Percentiles rank a stretch among this genome's conserved stretches.
Conservation (phyloP, 2,797 vertebrate genomes). For the Anabacerthia variegaticeps region DNA sequence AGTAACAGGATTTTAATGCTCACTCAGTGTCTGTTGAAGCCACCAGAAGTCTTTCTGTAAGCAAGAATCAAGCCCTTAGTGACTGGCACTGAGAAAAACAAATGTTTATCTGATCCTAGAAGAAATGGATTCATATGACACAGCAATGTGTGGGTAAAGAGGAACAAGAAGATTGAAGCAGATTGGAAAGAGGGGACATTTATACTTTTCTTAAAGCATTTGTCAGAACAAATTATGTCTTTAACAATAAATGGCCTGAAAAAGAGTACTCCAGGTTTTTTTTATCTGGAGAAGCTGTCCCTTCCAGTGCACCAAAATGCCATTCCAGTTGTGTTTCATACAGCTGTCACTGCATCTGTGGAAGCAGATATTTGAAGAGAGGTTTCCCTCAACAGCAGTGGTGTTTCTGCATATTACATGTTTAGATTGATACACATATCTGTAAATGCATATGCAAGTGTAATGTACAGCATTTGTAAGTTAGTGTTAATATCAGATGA, state of each 20-base stretch:
- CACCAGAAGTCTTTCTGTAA: background rate
- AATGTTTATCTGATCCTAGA: constrained; percentile 6
- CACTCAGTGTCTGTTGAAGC: background rate
- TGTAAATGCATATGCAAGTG: background rate
- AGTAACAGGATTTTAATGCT: background rate
- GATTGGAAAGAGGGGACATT: constrained; percentile 8
- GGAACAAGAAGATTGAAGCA: background rate
- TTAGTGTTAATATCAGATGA: background rate
- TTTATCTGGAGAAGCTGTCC: background rate
- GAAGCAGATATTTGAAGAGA: background rate
- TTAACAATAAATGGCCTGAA: background rate
- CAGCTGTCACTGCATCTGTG: constrained; percentile 19
- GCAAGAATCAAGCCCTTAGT: background rate
- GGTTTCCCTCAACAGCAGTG: background rate
- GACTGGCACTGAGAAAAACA: background rate
- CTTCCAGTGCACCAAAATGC: constrained; percentile 28
- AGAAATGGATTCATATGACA: constrained; percentile 30
- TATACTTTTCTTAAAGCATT: constrained; percentile 35
- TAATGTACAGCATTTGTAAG: background rate
- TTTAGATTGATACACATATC: background rate
- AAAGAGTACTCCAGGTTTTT: background rate
- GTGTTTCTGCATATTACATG: background rate
- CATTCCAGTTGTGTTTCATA: background rate
- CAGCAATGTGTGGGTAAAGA: background rate
- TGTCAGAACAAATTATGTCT: constrained; percentile 47